A percentile compares a stretch with the other conserved stretches of the same genome.
These are phyloP conservation scores for Melanotaenia maccullochi DNA, from an alignment of 2,797 vertebrate genomes.

Conservation along the genomic window DNA sequence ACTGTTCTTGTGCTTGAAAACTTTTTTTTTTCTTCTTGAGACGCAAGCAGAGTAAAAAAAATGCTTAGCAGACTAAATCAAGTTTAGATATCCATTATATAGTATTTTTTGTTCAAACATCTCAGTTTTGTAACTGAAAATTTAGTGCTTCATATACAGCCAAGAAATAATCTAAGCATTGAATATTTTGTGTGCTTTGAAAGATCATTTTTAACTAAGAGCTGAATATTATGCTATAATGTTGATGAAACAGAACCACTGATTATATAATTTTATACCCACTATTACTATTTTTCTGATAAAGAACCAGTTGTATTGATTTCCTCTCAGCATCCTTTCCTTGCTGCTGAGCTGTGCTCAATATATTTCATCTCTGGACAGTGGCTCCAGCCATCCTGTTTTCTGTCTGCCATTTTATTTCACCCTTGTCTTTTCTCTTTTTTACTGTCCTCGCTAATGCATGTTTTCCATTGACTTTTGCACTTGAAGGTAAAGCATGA, in stretches of 20 bases:
- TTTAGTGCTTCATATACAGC: neutral
- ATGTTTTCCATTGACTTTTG: constrained; percentile 47
- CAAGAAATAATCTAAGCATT: neutral
- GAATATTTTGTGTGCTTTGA: neutral
- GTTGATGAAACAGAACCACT: neutral
- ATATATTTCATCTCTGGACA: constrained; percentile 59
- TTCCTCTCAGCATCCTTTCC: constrained; percentile 30
- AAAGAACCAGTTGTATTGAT: constrained; percentile 56
- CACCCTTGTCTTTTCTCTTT: constrained; percentile 26
- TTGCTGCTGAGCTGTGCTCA: constrained; percentile 22
- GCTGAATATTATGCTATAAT: neutral
- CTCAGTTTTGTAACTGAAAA: neutral
- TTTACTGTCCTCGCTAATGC: constrained; percentile 58
- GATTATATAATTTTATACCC: constrained; percentile 9
- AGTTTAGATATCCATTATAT: neutral
- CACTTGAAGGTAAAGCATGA: constrained; percentile 45
- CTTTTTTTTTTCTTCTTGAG: too few species aligned
- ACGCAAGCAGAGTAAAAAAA: neutral
- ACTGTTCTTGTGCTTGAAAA: too few species aligned
- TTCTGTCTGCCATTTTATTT: constrained; percentile 56
- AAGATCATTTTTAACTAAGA: neutral
- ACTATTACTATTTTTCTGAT: constrained; percentile 16
- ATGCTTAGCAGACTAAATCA: neutral
- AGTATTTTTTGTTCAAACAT: too few species aligned
- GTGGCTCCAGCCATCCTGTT: constrained; percentile 60